These are phyloP conservation scores for Uria lomvia DNA, from an alignment of 2,113 vertebrate genomes.

Conservation along the genomic window DNA sequence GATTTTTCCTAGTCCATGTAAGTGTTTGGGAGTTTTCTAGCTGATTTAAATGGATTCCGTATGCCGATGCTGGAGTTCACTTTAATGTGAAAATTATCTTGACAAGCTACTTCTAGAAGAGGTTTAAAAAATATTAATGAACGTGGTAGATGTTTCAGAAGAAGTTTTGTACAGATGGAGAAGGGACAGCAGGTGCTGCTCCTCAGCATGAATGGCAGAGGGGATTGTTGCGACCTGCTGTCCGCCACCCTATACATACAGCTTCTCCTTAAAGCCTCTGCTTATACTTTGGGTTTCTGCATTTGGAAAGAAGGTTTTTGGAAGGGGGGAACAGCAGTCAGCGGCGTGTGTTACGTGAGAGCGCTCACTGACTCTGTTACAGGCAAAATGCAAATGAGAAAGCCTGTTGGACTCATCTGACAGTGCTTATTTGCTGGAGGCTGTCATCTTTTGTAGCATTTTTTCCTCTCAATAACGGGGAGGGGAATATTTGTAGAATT, in stretches of 20 bases:
- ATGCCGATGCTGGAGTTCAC: not conserved
- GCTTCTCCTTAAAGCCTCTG: not conserved
- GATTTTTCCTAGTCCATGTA: not conserved
- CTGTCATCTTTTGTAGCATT: not conserved
- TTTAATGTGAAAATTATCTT: not conserved
- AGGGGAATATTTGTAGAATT: not conserved
- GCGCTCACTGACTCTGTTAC: not conserved
- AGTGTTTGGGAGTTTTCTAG: not conserved
- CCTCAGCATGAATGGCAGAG: not conserved
- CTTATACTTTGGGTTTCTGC: not conserved
- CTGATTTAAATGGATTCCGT: not conserved
- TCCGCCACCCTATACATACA: not conserved
- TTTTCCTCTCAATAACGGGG: not conserved
- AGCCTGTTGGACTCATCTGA: not conserved
- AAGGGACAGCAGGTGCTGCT: not conserved
- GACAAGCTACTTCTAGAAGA: constrained; percentile 16
- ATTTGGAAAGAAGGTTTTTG: not conserved
- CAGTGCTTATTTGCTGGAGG: not conserved
- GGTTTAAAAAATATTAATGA: not conserved
- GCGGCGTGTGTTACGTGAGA: fast-evolving
- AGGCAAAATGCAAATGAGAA: not conserved
- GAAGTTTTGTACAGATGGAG: not conserved
- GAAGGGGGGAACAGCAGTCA: not conserved
- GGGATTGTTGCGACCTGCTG: not conserved
- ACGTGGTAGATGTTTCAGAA: not conserved